Conservation (phyloP, 1,140 invertebrate genomes). For the Pseudomyrmex dendroicus region DNA sequence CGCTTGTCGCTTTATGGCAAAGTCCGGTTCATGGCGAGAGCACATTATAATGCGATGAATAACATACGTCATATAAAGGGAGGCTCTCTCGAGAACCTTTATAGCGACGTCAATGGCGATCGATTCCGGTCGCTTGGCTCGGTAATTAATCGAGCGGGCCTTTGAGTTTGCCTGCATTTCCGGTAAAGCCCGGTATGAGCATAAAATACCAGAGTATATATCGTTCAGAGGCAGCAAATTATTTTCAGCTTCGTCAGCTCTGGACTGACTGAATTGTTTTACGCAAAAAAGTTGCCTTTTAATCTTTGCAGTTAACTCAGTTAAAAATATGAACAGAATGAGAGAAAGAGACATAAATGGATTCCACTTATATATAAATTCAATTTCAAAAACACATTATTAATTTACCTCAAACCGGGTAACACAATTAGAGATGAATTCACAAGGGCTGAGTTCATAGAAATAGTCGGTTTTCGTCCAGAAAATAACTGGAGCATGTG, state of each 20-base stretch:
- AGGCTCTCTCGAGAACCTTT: conserved; percentile 36
- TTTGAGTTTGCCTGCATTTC: conserved; percentile 53
- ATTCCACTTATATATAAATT: too few species aligned
- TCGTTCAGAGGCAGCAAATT: conserved; percentile 32
- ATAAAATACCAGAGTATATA: conserved; percentile 45
- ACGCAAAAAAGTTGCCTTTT: conserved; percentile 33
- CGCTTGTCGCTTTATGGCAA: conserved; percentile 16
- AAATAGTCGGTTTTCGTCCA: background rate
- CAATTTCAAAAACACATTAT: conserved; percentile 1
- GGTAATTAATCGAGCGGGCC: conserved; percentile 51
- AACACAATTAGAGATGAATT: background rate
- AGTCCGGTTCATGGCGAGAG: conserved; percentile 25
- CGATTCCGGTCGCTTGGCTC: conserved; percentile 39
- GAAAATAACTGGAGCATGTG: background rate
- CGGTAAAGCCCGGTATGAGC: conserved; percentile 12
- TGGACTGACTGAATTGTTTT: conserved; percentile 1
- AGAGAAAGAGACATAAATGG: background rate
- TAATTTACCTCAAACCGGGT: conserved; percentile 16
- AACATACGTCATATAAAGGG: conserved; percentile 49
- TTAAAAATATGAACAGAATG: background rate
- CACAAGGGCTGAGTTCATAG: background rate
- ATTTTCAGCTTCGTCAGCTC: conserved; percentile 31
- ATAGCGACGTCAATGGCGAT: conserved; percentile 51
- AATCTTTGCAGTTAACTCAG: conserved; percentile 6
- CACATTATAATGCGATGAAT: conserved; percentile 48